These are phyloP conservation scores for Amphipyra tragopoginis DNA, from an alignment of 2,888 invertebrate genomes.

Conservation along the genomic window DNA sequence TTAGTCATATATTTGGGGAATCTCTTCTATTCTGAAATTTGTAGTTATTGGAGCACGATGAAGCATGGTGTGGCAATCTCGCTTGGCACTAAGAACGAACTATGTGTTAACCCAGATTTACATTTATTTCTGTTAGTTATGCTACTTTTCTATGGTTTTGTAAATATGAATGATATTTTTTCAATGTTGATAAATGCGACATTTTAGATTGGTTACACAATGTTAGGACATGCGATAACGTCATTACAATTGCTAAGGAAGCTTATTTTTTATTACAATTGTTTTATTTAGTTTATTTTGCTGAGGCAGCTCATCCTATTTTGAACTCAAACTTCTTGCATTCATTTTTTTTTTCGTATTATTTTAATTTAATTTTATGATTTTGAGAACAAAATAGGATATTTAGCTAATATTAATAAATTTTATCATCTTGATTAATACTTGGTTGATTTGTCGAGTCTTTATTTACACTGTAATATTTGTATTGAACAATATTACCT, in stretches of 20 bases:
- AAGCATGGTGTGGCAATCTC: conserved; percentile 43
- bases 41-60: conserved; percentile 12
- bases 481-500: conserved; percentile 63
- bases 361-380: neutral
- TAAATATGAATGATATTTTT: conserved; percentile 26
- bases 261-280: conserved; percentile 42
- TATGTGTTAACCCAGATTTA: conserved; percentile 55
- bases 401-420: conserved; percentile 27
- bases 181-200: conserved; percentile 29
- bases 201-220: conserved; percentile 41
- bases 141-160: conserved; percentile 19
- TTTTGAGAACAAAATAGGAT: conserved; percentile 35
- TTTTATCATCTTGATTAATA: conserved; percentile 38
- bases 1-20: conserved; percentile 21
- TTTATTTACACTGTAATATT: conserved; percentile 38
- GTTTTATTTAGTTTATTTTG: conserved; percentile 49
- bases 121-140: conserved; percentile 52
- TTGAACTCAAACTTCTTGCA: conserved; percentile 28
- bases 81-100: conserved; percentile 45
- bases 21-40: conserved; percentile 38
- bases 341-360: neutral
- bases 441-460: conserved; percentile 40
- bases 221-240: conserved; percentile 68
- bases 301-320: conserved; percentile 40
- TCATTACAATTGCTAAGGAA: conserved; percentile 61